Evolutionary conservation across 2,113 vertebrate genomes (phyloP), one percentile per base, ranked within the genome.

Genomic region (Dissostichus mawsoni): DNA sequence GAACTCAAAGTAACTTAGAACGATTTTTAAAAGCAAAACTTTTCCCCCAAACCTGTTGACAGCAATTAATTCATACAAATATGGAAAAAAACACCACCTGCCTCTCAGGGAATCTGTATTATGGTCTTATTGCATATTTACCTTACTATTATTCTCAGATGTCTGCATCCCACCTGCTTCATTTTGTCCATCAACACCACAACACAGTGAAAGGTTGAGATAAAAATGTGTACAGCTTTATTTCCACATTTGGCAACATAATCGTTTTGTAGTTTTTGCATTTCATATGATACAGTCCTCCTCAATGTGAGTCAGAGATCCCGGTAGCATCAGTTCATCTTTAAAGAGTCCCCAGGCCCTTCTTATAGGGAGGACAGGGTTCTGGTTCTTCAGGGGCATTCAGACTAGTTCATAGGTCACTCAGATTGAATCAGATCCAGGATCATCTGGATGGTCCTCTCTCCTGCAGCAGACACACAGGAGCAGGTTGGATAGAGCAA

Each of bases 391-490:
- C 47, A 23, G 58, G 18, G 58, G 52, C 71, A 48, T 20, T 58
- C 12, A 7, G 7, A 3, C 56, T 25, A 25, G 82, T 75, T 93
- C 87, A 89, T 62, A 89, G 84, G n/a, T 95, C 92, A 96, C 88
- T 99, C 98, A 2, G 93, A 95, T 91, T 95, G 96, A 83, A 99
- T 97, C 93, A 99, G 85, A 86, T 99, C 97, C 69, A 96, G 96
- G 89, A 99, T 98, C 79, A 97, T 87, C 57, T 95, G 94, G 50
- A 99, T 97, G 84, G 97, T 96, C 82, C 91, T 96, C 88, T 98
- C 97, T 93, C 97, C 98, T 99, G 33, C 1, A 86, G 29, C 10
- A 51, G 12, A 59, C 25, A 68, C n/a, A 80, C 1, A 80, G n/a
- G n/a, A 67, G 47, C 20, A 65, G n/a, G 25, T 25, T 25, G 25